Percentiles rank a stretch among this genome's conserved stretches.
phyloP scores from a whole-genome alignment of 2,113 vertebrate genomes.

The Ammospiza caudacuta region DNA sequence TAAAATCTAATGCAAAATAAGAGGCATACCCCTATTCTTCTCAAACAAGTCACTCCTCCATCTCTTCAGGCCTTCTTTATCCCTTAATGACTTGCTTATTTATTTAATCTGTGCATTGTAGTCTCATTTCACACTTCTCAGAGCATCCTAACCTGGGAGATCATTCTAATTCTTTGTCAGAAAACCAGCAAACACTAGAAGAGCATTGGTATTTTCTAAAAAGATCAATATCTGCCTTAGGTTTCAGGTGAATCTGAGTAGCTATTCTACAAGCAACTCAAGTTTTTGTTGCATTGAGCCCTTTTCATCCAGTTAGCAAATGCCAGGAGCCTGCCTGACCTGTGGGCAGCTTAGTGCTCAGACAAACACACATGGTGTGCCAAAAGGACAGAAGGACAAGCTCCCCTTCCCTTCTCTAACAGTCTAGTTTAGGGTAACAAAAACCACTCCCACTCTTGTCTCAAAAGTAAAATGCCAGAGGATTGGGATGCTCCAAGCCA shows the following conservation, averaged over 20 bases:
- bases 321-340: not conserved
- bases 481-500: not conserved
- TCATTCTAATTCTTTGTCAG: not conserved
- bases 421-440: not conserved
- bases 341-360: not conserved
- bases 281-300: not conserved
- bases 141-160: not conserved
- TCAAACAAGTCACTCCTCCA: not conserved
- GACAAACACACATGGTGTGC: rapidly evolving
- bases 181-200: not conserved
- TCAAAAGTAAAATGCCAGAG: not conserved
- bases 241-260: not conserved
- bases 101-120: not conserved
- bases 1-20: not conserved
- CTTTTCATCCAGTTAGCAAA: not conserved
- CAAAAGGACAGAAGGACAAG: not conserved
- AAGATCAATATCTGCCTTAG: not conserved
- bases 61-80: not conserved
- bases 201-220: not conserved
- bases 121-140: not conserved
- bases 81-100: not conserved
- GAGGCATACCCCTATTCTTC: not conserved
- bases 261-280: not conserved
- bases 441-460: not conserved
- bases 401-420: not conserved